These are phyloP conservation scores for Incurvaria masculella DNA, from an alignment of 2,888 invertebrate species.

Conservation along the genomic window DNA sequence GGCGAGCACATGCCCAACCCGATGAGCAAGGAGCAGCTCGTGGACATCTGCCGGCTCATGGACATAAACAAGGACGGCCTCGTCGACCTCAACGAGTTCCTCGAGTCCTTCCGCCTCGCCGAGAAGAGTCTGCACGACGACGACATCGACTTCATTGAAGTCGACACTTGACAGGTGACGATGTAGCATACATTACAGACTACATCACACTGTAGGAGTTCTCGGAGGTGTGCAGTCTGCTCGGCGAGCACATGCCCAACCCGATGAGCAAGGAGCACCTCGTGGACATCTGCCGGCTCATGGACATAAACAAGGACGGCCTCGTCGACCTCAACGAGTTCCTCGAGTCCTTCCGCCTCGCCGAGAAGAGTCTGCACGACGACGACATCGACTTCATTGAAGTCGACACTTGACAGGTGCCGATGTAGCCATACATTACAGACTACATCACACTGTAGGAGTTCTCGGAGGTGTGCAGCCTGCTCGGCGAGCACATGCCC, in stretches of 20 bases:
- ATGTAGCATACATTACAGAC: conserved; percentile 50
- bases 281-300: conserved; percentile 80
- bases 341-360: conserved; percentile 87
- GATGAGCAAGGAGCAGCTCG: conserved; percentile 73
- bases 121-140: conserved; percentile 56
- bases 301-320: conserved; percentile 96
- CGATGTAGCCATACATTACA: too few species aligned
- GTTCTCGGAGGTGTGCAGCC: conserved; percentile 87
- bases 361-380: conserved; percentile 58
- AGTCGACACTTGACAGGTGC: conserved; percentile 47
- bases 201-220: conserved; percentile 90
- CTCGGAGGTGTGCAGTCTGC: conserved; percentile 82
- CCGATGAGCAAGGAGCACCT: conserved; percentile 77
- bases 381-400: conserved; percentile 34
- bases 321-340: conserved; percentile 92
- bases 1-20: conserved; percentile 79
- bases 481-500: conserved; percentile 79
- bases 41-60: conserved; percentile 85
- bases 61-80: conserved; percentile 94
- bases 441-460: conserved; percentile 89
- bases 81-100: conserved; percentile 91
- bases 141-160: conserved; percentile 30
- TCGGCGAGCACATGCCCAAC: conserved; percentile 79
- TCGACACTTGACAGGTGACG: conserved; percentile 51
- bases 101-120: conserved; percentile 89